Conservation (phyloP, 1,140 invertebrate species). For the Brachystomella parvula region DNA sequence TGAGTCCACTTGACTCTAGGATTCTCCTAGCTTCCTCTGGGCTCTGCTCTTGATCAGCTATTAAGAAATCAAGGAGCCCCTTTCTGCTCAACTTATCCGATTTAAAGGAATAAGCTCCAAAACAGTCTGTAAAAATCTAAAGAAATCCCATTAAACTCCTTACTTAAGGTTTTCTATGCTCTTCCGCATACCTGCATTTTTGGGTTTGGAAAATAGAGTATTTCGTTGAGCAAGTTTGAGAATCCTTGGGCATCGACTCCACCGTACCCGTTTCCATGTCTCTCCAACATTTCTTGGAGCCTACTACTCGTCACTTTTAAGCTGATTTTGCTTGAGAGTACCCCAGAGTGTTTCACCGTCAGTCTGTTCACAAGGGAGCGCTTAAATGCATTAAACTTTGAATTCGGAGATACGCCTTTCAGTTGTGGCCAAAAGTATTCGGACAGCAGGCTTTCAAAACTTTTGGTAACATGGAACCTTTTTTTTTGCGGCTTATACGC, state of each 20-base stretch:
- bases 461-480: too few relatives aligned
- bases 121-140: constrained; percentile 41
- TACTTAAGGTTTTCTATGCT: neutral
- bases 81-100: constrained; percentile 57
- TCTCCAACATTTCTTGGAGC: constrained; percentile 49
- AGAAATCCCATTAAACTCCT: neutral
- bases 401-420: too few relatives aligned
- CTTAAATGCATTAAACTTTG: too few relatives aligned
- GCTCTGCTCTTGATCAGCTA: constrained; percentile 71
- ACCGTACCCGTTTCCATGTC: constrained; percentile 64
- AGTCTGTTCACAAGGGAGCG: too few relatives aligned
- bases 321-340: neutral
- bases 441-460: too few relatives aligned
- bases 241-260: constrained; percentile 91
- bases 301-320: neutral
- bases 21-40: constrained; percentile 44
- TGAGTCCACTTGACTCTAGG: neutral
- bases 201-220: constrained; percentile 25
- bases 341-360: neutral
- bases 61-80: constrained; percentile 71
- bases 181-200: neutral
- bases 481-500: too few relatives aligned
- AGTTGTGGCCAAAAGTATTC: too few relatives aligned
- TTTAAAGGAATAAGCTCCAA: constrained; percentile 56
- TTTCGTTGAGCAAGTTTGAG: constrained; percentile 49